Evolutionary conservation across 2,888 invertebrate species (phyloP).

Genomic region (Synanthedon andrenaeformis): DNA sequence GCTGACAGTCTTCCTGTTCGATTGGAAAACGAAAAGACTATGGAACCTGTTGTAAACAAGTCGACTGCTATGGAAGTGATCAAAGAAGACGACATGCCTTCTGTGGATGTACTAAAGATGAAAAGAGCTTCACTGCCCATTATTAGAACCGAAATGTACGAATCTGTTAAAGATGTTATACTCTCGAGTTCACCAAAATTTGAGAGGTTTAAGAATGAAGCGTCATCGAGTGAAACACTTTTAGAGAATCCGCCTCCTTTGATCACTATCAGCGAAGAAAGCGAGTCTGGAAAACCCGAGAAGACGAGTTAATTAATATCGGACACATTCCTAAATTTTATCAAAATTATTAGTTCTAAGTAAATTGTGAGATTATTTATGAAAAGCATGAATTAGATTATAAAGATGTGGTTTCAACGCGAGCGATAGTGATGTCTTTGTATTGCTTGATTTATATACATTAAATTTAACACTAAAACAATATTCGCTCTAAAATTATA

Average conservation of each 20-base stretch:
- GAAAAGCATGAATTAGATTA: conserved; percentile 7
- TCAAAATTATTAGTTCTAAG: conserved; percentile 29
- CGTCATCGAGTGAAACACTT: conserved; percentile 41
- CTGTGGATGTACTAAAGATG: conserved; percentile 36
- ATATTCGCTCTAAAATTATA: too few species aligned
- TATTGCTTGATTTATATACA: not conserved
- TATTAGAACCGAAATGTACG: conserved; percentile 64
- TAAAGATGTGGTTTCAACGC: conserved; percentile 6
- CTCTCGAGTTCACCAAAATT: conserved; percentile 68
- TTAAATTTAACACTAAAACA: not conserved
- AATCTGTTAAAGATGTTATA: conserved; percentile 67
- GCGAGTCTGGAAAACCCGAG: conserved; percentile 50
- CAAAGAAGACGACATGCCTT: conserved; percentile 44
- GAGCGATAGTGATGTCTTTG: conserved; percentile 1
- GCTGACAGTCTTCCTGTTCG: conserved; percentile 69
- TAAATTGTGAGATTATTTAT: conserved; percentile 10
- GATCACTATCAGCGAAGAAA: conserved; percentile 64
- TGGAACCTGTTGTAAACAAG: conserved; percentile 19
- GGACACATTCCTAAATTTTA: conserved; percentile 14
- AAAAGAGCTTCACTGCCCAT: conserved; percentile 55
- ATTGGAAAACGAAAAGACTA: conserved; percentile 52
- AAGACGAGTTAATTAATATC: conserved; percentile 47
- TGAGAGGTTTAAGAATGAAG: conserved; percentile 68
- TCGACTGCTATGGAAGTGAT: conserved; percentile 40
- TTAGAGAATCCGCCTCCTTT: conserved; percentile 47